Conservation (phyloP, 64 coral and sea anemone species). For the Catalaphyllia jardinei region DNA sequence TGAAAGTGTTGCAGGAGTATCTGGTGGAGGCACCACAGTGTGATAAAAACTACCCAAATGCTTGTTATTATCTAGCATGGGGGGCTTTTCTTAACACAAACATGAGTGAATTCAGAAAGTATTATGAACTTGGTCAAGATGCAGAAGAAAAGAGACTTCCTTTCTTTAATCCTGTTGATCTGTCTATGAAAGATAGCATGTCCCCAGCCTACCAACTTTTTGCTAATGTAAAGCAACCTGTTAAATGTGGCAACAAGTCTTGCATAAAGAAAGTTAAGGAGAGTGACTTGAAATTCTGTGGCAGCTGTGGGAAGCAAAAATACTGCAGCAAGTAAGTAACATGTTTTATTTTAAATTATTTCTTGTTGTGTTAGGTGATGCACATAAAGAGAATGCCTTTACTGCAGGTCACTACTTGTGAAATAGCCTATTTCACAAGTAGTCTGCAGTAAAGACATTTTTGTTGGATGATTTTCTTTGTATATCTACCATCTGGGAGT, state of each 20-base stretch:
- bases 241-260: conserved; percentile 36
- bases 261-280: conserved; percentile 39
- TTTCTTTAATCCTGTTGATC: conserved; percentile 61
- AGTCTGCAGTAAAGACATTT: too few species aligned
- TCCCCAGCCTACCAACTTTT: background rate
- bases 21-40: conserved; percentile 72
- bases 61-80: conserved; percentile 63
- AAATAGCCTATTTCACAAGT: too few species aligned
- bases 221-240: background rate
- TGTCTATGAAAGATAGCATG: conserved; percentile 25
- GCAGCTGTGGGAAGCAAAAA: conserved; percentile 7
- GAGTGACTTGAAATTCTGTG: background rate
- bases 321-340: conserved; percentile 69
- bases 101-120: conserved; percentile 10
- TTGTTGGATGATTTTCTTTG: too few species aligned
- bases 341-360: background rate
- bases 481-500: too few species aligned
- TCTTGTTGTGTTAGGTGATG: too few species aligned
- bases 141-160: conserved; percentile 74
- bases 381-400: too few species aligned
- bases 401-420: too few species aligned
- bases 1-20: conserved; percentile 48
- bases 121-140: conserved; percentile 64
- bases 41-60: conserved; percentile 80
- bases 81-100: background rate